phyloP scores from a whole-genome alignment of 1,140 invertebrate species.

The Tigriopus japonicus region DNA sequence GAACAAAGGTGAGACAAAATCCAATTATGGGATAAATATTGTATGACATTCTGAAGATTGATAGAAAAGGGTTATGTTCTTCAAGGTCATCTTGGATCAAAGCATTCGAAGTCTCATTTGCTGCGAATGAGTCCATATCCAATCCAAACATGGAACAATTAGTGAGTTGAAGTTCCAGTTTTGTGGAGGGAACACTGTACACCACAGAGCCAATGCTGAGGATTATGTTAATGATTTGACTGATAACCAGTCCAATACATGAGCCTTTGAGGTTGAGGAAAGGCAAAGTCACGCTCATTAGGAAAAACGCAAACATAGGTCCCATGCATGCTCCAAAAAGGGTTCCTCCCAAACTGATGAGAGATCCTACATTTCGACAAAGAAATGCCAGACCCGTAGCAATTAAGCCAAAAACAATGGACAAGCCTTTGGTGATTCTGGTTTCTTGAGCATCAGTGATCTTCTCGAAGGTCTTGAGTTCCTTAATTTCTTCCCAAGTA shows the following conservation, averaged over 20 bases:
- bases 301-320: background rate
- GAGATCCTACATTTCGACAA: background rate
- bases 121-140: background rate
- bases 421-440: background rate
- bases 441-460: background rate
- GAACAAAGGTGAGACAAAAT: background rate
- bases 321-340: background rate
- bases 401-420: background rate
- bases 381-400: background rate
- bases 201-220: background rate
- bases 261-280: background rate
- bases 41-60: background rate
- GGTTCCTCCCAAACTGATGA: background rate
- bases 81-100: background rate
- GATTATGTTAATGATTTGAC: background rate
- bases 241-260: background rate
- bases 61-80: background rate
- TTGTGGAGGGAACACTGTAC: background rate
- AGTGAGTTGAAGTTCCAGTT: background rate
- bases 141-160: background rate
- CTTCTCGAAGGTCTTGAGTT: background rate
- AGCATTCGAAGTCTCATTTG: background rate
- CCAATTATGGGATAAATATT: background rate
- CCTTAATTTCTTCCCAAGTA: background rate
- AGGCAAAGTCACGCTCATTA: background rate